A percentile compares a stretch with the other conserved stretches of the same genome.
phyloP scores from a whole-genome alignment of 1,140 invertebrate genomes.

The Drosophila tristis region DNA sequence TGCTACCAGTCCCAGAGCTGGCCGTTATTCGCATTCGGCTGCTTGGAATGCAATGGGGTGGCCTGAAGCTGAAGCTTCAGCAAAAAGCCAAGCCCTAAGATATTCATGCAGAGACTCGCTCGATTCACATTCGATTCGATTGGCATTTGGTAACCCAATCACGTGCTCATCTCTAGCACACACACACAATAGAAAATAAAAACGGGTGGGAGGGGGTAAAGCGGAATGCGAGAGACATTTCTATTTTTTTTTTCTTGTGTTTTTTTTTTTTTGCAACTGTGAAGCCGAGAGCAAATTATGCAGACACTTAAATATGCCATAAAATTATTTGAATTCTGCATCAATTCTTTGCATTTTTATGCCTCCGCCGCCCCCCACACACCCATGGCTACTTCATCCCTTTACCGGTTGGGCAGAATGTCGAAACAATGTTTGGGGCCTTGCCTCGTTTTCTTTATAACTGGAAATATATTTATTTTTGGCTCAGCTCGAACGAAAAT shows the following conservation, averaged over 20 bases:
- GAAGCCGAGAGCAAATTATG: slow-evolving; percentile 66
- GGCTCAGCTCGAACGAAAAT: slow-evolving; percentile 18
- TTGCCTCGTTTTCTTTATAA: slow-evolving; percentile 32
- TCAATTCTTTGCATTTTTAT: slow-evolving; percentile 60
- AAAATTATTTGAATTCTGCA: slow-evolving; percentile 76
- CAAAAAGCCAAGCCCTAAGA: slow-evolving; percentile 18
- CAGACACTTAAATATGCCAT: slow-evolving; percentile 79
- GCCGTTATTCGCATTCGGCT: slow-evolving; percentile 7
- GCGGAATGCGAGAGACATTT: slow-evolving; percentile 10
- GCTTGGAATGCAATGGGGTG: slow-evolving; percentile 32
- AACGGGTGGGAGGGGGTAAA: too few relatives aligned
- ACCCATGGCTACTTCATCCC: neutral
- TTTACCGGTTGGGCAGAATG: neutral
- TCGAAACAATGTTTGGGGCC: neutral
- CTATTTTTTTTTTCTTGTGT: neutral
- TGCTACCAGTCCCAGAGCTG: slow-evolving; percentile 10
- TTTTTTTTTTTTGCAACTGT: slow-evolving; percentile 22
- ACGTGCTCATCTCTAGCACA: slow-evolving; percentile 47
- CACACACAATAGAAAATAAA: slow-evolving; percentile 6
- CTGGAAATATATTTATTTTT: slow-evolving; percentile 39
- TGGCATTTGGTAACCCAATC: slow-evolving; percentile 42
- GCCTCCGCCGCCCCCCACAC: neutral
- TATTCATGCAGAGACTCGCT: slow-evolving; percentile 33
- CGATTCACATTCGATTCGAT: slow-evolving; percentile 20
- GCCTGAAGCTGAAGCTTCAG: slow-evolving; percentile 8